Evolutionary conservation across 2,888 invertebrate genomes (phyloP).

Genomic region (Smittia aterrima): DNA sequence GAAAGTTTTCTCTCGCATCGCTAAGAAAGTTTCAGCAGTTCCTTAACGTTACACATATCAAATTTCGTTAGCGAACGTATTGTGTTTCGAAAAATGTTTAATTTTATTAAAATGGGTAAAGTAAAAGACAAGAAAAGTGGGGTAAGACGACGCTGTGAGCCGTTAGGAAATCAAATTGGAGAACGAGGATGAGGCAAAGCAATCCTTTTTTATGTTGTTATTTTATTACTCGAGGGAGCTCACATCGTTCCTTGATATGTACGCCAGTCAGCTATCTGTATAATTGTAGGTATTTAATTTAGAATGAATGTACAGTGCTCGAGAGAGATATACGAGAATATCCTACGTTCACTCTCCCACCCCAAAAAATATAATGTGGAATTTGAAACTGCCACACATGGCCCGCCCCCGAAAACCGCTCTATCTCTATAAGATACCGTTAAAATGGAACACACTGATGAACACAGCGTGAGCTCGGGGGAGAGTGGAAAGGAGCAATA

Average conservation of each 20-base stretch:
- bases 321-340: conserved; percentile 16
- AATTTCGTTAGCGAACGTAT: background rate
- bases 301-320: conserved; percentile 23
- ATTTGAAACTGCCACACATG: conserved; percentile 13
- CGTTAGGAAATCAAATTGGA: conserved; percentile 15
- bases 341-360: background rate
- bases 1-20: background rate
- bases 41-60: conserved; percentile 28
- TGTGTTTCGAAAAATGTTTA: conserved; percentile 17
- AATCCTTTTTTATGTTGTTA: conserved; percentile 34
- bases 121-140: background rate
- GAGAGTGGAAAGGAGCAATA: conserved; percentile 22
- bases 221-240: conserved; percentile 15
- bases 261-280: conserved; percentile 18
- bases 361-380: background rate
- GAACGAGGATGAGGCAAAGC: conserved; percentile 6
- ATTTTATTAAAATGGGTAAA: conserved; percentile 31
- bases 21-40: background rate
- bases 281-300: conserved; percentile 41
- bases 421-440: conserved; percentile 26
- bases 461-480: background rate
- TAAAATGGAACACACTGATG: conserved; percentile 32
- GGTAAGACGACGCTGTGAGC: background rate
- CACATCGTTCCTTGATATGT: background rate
- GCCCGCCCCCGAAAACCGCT: conserved; percentile 38